Evolutionary conservation across 2,797 vertebrate species (phyloP).

Genomic region (Rhodeus uyekii): DNA sequence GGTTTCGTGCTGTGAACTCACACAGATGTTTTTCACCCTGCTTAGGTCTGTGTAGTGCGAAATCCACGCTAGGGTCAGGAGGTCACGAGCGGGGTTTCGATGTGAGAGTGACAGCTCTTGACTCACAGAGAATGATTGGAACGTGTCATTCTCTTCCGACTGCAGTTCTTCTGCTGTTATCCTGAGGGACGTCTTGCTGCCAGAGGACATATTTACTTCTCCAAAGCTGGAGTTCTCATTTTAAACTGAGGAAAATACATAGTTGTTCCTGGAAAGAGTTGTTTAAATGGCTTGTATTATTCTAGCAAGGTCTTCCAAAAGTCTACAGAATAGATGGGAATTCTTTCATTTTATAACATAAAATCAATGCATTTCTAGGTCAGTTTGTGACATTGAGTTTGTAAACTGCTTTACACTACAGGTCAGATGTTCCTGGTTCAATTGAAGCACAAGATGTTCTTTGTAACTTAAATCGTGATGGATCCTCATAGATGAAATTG

Average conservation of each 20-base stretch:
- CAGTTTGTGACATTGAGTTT: too few species aligned
- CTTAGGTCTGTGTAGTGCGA: slow-evolving; percentile 10
- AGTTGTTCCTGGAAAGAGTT: slow-evolving; percentile 25
- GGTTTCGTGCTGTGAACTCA: slow-evolving; percentile 50
- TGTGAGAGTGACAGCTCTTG: slow-evolving; percentile 29
- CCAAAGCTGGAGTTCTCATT: slow-evolving; percentile 28
- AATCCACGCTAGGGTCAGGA: neutral
- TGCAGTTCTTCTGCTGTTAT: slow-evolving; percentile 4
- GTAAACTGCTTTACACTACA: neutral
- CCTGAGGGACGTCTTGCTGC: slow-evolving; percentile 18
- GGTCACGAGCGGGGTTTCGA: neutral
- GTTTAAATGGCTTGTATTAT: neutral
- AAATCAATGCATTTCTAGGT: too few species aligned
- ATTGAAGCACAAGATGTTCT: slow-evolving; percentile 1
- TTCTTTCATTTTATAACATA: neutral
- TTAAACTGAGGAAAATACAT: slow-evolving; percentile 4
- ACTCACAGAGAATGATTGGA: slow-evolving; percentile 10
- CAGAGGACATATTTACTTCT: neutral
- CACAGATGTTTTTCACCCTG: slow-evolving; percentile 38
- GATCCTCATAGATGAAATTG: neutral
- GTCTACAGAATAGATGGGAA: neutral
- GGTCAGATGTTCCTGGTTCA: slow-evolving; percentile 3
- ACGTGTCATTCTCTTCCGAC: slow-evolving; percentile 11
- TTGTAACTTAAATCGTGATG: slow-evolving; percentile 8
- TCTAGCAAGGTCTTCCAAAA: neutral